A percentile compares a stretch with the other conserved stretches of the same genome.
Evolutionary conservation across 2,888 invertebrate species (phyloP).

Genomic region (Sipha maydis): DNA sequence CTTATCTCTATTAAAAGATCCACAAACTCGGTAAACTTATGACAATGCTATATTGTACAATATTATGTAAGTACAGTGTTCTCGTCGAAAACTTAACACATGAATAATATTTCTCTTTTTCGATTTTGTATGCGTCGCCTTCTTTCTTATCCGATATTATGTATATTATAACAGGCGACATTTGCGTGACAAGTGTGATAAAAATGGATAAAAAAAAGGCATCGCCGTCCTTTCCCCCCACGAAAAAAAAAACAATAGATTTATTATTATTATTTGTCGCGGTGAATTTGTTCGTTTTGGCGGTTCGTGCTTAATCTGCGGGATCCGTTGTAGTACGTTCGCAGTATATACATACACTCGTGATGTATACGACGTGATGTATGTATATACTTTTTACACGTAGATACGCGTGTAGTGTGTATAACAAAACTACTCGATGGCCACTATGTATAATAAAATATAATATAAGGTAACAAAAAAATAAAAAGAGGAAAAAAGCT

Average conservation of each 20-base stretch:
- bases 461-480: slow-evolving; percentile 1
- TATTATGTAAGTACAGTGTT: no score
- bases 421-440: slow-evolving; percentile 60
- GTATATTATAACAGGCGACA: slow-evolving; percentile 10
- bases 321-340: slow-evolving; percentile 58
- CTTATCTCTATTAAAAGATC: no score
- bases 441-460: slow-evolving; percentile 27
- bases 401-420: not conserved
- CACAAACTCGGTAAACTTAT: no score
- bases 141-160: not conserved
- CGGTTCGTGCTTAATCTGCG: slow-evolving; percentile 60
- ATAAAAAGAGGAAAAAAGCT: slow-evolving; percentile 36
- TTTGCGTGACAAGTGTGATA: slow-evolving; percentile 38
- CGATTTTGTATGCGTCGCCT: not conserved
- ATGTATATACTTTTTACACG: slow-evolving; percentile 6
- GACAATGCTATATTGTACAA: no score
- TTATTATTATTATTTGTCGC: slow-evolving; percentile 23
- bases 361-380: not conserved
- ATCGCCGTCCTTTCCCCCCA: not conserved
- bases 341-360: not conserved
- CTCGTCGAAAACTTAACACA: not conserved
- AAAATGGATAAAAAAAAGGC: not conserved
- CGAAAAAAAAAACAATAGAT: slow-evolving; percentile 45
- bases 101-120: not conserved
- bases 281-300: slow-evolving; percentile 34